phyloP scores from a whole-genome alignment of 2,888 invertebrate species.

The Lypha dubia region DNA sequence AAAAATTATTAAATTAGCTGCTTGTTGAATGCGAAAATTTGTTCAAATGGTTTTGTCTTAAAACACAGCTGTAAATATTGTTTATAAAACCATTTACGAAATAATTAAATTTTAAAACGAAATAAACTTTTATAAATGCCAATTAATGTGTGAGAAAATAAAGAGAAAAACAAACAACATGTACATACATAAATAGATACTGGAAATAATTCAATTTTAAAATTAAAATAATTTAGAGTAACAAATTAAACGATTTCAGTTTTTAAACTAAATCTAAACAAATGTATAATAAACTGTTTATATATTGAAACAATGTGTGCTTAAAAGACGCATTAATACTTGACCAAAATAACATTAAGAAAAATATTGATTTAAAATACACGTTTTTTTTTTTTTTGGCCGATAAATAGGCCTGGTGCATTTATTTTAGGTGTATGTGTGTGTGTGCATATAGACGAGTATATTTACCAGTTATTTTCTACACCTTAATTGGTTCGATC shows the following conservation, averaged over 20 bases:
- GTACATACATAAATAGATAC: background rate
- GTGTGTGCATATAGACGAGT: too few species aligned
- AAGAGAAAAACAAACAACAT: background rate
- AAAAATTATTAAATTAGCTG: background rate
- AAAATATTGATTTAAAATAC: too few species aligned
- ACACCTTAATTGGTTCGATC: too few species aligned
- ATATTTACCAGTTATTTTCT: too few species aligned
- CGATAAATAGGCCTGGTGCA: too few species aligned
- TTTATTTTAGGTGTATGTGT: too few species aligned
- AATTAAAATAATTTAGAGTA: background rate
- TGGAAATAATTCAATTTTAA: background rate
- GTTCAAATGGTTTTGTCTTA: slow-evolving; percentile 27
- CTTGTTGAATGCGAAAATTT: slow-evolving; percentile 12
- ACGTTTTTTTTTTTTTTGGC: too few species aligned
- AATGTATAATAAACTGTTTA: background rate
- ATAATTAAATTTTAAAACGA: slow-evolving; percentile 25
- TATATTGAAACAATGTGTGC: too few species aligned
- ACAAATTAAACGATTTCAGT: background rate
- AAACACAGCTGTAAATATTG: slow-evolving; percentile 35
- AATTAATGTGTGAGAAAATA: slow-evolving; percentile 24
- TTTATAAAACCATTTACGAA: slow-evolving; percentile 35
- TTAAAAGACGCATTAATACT: too few species aligned
- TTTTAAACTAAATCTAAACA: background rate
- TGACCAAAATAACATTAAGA: too few species aligned
- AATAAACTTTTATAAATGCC: slow-evolving; percentile 30